Evolutionary conservation across 2,797 vertebrate genomes (phyloP).

Genomic region (Philypnodon macrostomus): DNA sequence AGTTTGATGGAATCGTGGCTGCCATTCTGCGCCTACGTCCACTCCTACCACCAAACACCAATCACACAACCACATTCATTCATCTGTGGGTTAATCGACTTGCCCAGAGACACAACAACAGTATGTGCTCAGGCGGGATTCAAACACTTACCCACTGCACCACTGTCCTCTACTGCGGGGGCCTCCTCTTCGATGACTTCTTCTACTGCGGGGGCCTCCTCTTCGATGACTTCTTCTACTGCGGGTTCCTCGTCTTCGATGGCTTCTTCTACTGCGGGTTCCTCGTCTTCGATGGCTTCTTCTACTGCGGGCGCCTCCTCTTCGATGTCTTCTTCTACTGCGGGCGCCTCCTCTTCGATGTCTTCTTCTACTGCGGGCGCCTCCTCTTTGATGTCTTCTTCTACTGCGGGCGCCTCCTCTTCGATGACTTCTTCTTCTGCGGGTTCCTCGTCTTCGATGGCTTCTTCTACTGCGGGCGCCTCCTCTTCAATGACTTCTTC

Average conservation of each 20-base stretch:
- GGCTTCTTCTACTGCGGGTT: not conserved
- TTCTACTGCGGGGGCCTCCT: not conserved
- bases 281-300: slow-evolving; percentile 7
- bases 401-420: slow-evolving; percentile 18
- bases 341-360: not conserved
- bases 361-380: not conserved
- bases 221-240: not conserved
- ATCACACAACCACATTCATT: no score
- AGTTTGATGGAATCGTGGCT: no score
- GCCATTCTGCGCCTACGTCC: no score
- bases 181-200: not conserved
- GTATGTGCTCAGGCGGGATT: no score
- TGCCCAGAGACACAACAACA: no score
- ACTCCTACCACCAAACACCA: no score
- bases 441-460: slow-evolving; percentile 8
- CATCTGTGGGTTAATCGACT: no score
- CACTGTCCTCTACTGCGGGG: not conserved
- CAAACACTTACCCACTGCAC: no score
- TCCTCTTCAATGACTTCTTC: slow-evolving; percentile 22
- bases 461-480: slow-evolving; percentile 14
- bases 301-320: slow-evolving; percentile 1
- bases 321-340: slow-evolving; percentile 1
- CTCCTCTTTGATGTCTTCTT: slow-evolving; percentile 1
- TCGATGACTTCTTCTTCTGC: slow-evolving; percentile 22
- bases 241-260: slow-evolving; percentile 2